These are phyloP conservation scores for Limnothrissa miodon DNA, from an alignment of 2,113 vertebrate species.

Conservation along the genomic window DNA sequence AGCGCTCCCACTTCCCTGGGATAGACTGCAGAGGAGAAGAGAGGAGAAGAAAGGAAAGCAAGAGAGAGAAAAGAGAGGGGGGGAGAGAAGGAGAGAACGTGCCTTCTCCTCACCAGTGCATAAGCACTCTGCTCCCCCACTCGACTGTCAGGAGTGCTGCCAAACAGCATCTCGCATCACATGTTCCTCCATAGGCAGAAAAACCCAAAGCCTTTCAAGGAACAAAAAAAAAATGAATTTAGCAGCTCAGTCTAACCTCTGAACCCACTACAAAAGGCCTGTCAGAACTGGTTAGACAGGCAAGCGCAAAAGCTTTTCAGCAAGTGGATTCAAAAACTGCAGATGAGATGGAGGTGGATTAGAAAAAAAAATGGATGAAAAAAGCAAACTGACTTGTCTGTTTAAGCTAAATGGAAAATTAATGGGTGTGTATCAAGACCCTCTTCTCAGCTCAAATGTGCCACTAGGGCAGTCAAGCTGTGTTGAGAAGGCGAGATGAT, in stretches of 20 bases:
- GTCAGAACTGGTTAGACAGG: neutral
- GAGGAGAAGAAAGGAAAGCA: conserved; percentile 29
- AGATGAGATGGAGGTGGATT: neutral
- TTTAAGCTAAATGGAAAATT: neutral
- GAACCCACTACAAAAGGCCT: neutral
- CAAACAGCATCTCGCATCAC: conserved; percentile 43
- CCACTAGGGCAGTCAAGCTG: neutral
- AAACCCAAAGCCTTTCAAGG: neutral
- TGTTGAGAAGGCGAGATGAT: neutral
- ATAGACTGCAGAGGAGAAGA: conserved; percentile 32
- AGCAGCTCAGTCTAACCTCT: neutral
- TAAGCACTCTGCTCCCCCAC: conserved; percentile 44
- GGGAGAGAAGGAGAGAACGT: conserved; percentile 26
- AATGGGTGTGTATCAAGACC: neutral
- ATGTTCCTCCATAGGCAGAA: conserved; percentile 1
- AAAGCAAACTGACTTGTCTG: neutral
- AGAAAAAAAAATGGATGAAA: too few species aligned
- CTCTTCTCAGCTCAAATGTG: neutral
- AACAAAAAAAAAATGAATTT: conserved; percentile 1
- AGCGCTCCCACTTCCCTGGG: conserved; percentile 52
- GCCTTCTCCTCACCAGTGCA: conserved; percentile 44
- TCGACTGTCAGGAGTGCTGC: conserved; percentile 49
- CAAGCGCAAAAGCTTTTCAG: neutral
- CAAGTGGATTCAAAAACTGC: neutral
- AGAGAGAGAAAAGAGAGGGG: conserved; percentile 26